Evolutionary conservation across 2,888 invertebrate species (phyloP).

Genomic region (Microctonus hyperodae): DNA sequence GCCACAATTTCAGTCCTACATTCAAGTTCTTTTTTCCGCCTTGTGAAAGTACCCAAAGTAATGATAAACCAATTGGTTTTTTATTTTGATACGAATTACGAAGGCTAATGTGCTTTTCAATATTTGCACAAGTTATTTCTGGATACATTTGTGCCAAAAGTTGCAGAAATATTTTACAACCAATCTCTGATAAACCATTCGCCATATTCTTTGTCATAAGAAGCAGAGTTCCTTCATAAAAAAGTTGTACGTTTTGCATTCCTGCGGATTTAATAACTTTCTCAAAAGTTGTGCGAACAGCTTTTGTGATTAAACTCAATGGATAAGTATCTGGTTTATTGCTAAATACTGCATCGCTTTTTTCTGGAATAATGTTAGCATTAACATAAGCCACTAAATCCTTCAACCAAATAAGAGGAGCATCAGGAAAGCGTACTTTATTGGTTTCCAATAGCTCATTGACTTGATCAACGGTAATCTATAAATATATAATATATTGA

Average conservation of each 20-base stretch:
- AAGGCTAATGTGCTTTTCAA: slow-evolving; percentile 71
- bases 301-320: slow-evolving; percentile 64
- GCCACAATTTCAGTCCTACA: slow-evolving; percentile 77
- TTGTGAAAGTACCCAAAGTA: slow-evolving; percentile 81
- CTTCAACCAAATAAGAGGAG: slow-evolving; percentile 76
- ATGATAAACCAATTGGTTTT: slow-evolving; percentile 74
- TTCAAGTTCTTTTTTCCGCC: slow-evolving; percentile 72
- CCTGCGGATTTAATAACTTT: slow-evolving; percentile 70
- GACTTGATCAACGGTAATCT: slow-evolving; percentile 72
- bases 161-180: slow-evolving; percentile 77
- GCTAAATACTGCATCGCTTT: slow-evolving; percentile 70
- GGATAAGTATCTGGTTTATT: slow-evolving; percentile 69
- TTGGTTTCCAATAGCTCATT: slow-evolving; percentile 66
- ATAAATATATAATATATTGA: slow-evolving; percentile 29
- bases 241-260: slow-evolving; percentile 70
- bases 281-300: slow-evolving; percentile 63
- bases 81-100: slow-evolving; percentile 81
- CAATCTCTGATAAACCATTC: slow-evolving; percentile 71
- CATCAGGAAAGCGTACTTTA: slow-evolving; percentile 73
- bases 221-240: slow-evolving; percentile 75
- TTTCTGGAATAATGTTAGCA: slow-evolving; percentile 69
- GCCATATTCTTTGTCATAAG: slow-evolving; percentile 77
- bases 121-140: slow-evolving; percentile 68
- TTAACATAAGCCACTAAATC: slow-evolving; percentile 73
- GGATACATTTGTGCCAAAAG: slow-evolving; percentile 73